Base-by-base conservation (phyloP, 2,888 invertebrate genomes). In the Glaucopsyche alexis region DNA sequence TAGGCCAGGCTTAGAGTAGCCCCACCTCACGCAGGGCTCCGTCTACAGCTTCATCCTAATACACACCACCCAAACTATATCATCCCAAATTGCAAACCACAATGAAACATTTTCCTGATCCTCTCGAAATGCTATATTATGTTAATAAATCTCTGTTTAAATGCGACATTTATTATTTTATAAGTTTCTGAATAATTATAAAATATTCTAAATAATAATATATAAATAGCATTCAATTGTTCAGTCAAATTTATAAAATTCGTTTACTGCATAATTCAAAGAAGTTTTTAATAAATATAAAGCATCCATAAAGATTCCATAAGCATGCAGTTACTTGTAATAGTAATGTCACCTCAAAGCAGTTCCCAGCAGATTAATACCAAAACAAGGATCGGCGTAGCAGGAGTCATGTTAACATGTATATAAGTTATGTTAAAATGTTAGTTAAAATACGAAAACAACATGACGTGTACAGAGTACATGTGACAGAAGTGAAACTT, bases 21-120 rank as follows among this genome's bases (percentile, higher is more conserved):
- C 98, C 98, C 94, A 98, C 97, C 93, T 98, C 98, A 90, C 96
- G 96, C 88, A 98, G 96, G 88, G 98, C 97, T 87, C 96, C 97
- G 93, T 98, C 98, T 93, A 98, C 96, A 85, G 97, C 97, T 95
- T 98, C 98, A 93, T 98, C 98, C 98, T 91, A 89, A 80, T 78
- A 83, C 78, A 80, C 76, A 76, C 75, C 78, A 76, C 76, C 76
- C 78, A 77, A 77, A 76, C 77, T 77, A 75, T 71, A 50, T 49
- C 47, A 69, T 47, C 69, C 69, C 60, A 60, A 38, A 60, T 29
- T 38, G 29, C 60, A 6, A 50, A n/a, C 49, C 19, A 55, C 19
- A 42, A 55, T 9, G 11, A 55, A 55, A 55, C 19, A 19, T 29
- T 60, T 29, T 29, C 11, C 29, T 60, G 60, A 29, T 9, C 13